phyloP scores from a whole-genome alignment of 2,113 vertebrate species.

The Phylloscopus trochiloides region DNA sequence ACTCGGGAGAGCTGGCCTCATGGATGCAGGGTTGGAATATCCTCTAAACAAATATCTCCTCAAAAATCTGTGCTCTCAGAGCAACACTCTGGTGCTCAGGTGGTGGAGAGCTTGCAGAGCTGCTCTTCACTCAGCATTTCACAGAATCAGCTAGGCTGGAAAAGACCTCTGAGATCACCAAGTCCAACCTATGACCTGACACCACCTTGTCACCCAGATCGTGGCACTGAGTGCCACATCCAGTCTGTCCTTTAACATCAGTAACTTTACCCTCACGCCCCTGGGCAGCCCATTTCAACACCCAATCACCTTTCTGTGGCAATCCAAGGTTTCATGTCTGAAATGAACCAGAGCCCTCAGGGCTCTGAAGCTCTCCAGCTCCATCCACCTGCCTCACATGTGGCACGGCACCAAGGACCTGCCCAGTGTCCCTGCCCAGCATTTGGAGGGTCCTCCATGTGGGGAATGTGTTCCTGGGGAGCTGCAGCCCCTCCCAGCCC shows the following conservation, averaged over 20 bases:
- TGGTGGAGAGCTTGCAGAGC: background rate
- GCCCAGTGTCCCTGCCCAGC: background rate
- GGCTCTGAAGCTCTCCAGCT: background rate
- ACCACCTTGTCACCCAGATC: background rate
- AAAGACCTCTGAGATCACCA: background rate
- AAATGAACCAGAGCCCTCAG: background rate
- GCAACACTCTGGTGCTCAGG: background rate
- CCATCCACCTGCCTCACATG: accelerated
- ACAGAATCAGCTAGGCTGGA: background rate
- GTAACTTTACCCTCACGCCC: background rate
- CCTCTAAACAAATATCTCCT: background rate
- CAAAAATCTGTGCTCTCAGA: background rate
- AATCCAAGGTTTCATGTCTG: background rate
- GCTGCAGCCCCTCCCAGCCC: background rate
- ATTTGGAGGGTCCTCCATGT: accelerated
- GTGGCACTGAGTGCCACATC: background rate
- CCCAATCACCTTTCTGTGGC: background rate
- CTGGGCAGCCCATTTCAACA: background rate
- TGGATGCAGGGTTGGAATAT: background rate
- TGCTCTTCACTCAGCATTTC: background rate
- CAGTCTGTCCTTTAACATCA: background rate
- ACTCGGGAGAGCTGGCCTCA: background rate
- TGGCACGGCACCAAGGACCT: background rate
- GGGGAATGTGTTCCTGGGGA: background rate
- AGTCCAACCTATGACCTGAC: background rate